Percentiles rank a stretch among this genome's conserved stretches.
Evolutionary conservation across 2,888 invertebrate genomes (phyloP).

Genomic region (Empis livida): DNA sequence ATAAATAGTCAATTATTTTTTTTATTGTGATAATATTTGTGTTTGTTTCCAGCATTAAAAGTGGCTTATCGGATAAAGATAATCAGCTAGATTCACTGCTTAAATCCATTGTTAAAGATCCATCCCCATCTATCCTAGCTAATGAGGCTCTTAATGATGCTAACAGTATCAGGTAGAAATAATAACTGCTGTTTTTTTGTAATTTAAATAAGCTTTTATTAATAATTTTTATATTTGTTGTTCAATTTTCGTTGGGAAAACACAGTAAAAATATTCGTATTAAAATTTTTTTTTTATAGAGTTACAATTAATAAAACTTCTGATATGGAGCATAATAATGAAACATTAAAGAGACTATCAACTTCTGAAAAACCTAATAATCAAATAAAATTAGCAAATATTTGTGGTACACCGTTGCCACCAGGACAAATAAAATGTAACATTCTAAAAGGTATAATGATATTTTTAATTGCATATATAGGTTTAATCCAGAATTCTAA

Average conservation of each 20-base stretch:
- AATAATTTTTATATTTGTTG: constrained; percentile 1
- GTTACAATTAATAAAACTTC: constrained; percentile 36
- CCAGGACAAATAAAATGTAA: constrained; percentile 89
- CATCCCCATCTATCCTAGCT: constrained; percentile 42
- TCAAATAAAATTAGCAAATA: constrained; percentile 50
- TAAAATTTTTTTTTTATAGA: constrained; percentile 21
- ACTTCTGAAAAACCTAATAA: constrained; percentile 57
- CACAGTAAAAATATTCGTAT: background rate
- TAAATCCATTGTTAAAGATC: constrained; percentile 61
- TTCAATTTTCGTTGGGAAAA: constrained; percentile 1
- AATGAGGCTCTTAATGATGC: constrained; percentile 45
- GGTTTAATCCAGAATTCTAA: too few species aligned
- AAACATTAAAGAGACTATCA: constrained; percentile 50
- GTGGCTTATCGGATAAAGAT: constrained; percentile 42
- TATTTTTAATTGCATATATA: too few species aligned
- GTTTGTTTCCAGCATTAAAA: constrained; percentile 31
- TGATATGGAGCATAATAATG: constrained; percentile 45
- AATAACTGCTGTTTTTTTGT: constrained; percentile 1
- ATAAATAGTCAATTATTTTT: too few species aligned
- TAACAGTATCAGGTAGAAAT: constrained; percentile 38
- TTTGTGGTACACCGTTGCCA: constrained; percentile 55
- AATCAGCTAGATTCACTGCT: constrained; percentile 59
- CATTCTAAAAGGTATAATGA: constrained; percentile 82
- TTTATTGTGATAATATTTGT: background rate
- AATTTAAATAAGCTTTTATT: constrained; percentile 8